Conservation (phyloP, 1,140 invertebrate species). For the Drosophila persimilis region DNA sequence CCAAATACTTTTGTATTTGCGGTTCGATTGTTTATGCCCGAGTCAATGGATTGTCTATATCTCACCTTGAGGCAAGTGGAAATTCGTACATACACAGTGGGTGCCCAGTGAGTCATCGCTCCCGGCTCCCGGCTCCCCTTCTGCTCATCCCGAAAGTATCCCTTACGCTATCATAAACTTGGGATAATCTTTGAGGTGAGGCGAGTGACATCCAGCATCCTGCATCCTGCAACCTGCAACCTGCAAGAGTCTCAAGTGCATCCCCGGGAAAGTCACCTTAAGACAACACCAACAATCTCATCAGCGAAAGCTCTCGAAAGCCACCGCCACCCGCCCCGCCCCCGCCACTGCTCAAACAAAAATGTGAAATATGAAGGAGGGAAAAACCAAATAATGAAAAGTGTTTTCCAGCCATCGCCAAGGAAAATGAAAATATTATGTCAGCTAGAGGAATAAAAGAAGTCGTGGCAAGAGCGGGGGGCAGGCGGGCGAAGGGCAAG, state of each 20-base stretch:
- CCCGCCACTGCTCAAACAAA: conserved; percentile 36
- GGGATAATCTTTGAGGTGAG: conserved; percentile 31
- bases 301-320: conserved; percentile 26
- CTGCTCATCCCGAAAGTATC: conserved; percentile 14
- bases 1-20: conserved; percentile 7
- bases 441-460: conserved; percentile 54
- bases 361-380: conserved; percentile 71
- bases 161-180: conserved; percentile 25
- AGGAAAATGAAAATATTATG: conserved; percentile 74
- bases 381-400: conserved; percentile 73
- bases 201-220: neutral
- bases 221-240: neutral
- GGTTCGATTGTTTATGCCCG: conserved; percentile 1
- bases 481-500: neutral
- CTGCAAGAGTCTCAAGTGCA: neutral
- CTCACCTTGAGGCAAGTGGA: conserved; percentile 2
- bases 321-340: neutral
- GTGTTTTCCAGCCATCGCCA: conserved; percentile 53
- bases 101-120: conserved; percentile 12
- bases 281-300: conserved; percentile 52
- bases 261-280: conserved; percentile 22
- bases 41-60: conserved; percentile 5
- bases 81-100: neutral
- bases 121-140: neutral
- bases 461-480: neutral